phyloP scores from a whole-genome alignment of 2,113 vertebrate species.

The Callocephalon fimbriatum region DNA sequence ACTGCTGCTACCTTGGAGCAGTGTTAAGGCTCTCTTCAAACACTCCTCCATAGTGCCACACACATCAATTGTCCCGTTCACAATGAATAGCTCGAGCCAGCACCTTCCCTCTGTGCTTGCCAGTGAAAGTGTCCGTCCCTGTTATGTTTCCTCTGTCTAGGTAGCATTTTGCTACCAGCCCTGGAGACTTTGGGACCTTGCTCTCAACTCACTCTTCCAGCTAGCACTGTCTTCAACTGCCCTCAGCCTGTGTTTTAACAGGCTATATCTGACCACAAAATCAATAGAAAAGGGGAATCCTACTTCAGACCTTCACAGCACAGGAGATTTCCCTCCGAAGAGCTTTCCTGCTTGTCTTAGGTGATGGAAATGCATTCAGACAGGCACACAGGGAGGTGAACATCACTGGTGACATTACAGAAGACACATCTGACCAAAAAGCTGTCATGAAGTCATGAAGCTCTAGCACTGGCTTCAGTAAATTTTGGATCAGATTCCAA shows the following conservation, averaged over 20 bases:
- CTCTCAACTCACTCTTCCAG: neutral
- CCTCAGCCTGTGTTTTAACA: neutral
- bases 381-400: neutral
- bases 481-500: neutral
- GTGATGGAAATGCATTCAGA: neutral
- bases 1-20: too few species aligned
- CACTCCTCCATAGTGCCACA: too few species aligned
- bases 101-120: too few species aligned
- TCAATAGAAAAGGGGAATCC: neutral
- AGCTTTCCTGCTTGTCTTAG: neutral
- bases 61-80: too few species aligned
- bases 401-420: rapidly evolving
- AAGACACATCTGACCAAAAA: neutral
- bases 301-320: neutral
- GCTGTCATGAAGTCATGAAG: neutral
- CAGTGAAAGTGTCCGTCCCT: too few species aligned
- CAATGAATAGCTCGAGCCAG: too few species aligned
- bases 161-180: neutral
- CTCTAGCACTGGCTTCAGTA: neutral
- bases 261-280: neutral
- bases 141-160: neutral
- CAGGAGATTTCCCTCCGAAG: neutral
- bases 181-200: neutral
- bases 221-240: neutral
- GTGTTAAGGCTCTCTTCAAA: too few species aligned